These are phyloP conservation scores for Oxyruncus cristatus DNA, from an alignment of 2,113 vertebrate genomes.

Conservation along the genomic window DNA sequence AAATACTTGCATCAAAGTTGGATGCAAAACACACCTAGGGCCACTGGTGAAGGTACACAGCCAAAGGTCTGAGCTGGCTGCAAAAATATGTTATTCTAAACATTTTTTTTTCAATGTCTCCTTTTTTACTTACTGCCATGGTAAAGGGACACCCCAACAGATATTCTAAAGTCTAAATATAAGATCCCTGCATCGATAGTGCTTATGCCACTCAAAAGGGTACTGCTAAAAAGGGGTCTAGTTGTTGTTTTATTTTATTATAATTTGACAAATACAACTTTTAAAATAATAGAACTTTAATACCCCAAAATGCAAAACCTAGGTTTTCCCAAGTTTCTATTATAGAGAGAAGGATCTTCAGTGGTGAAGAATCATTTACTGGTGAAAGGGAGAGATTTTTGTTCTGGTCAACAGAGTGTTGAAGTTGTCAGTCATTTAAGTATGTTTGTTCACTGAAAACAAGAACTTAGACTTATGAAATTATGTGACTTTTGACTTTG, in stretches of 20 bases:
- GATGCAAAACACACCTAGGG: background rate
- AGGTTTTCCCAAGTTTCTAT: background rate
- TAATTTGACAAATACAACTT: background rate
- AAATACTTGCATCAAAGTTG: background rate
- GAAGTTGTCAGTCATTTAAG: background rate
- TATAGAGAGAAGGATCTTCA: background rate
- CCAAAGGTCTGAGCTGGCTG: background rate
- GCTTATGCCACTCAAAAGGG: background rate
- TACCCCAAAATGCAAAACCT: background rate
- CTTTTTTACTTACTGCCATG: background rate
- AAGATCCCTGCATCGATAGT: background rate
- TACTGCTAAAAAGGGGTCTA: background rate
- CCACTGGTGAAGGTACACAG: fast-evolving
- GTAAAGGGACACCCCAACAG: background rate
- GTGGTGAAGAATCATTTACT: background rate
- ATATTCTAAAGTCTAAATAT: background rate
- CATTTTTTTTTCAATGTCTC: background rate
- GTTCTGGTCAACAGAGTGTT: background rate
- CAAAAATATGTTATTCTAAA: background rate
- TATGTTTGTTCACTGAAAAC: background rate
- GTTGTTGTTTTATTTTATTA: background rate
- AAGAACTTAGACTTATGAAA: background rate
- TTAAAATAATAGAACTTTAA: background rate
- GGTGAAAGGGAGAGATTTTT: background rate
- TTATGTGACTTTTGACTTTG: background rate